A percentile compares a stretch with the other conserved stretches of the same genome.
Evolutionary conservation across 2,797 vertebrate species (phyloP).

Genomic region (Eulemur rubriventer): DNA sequence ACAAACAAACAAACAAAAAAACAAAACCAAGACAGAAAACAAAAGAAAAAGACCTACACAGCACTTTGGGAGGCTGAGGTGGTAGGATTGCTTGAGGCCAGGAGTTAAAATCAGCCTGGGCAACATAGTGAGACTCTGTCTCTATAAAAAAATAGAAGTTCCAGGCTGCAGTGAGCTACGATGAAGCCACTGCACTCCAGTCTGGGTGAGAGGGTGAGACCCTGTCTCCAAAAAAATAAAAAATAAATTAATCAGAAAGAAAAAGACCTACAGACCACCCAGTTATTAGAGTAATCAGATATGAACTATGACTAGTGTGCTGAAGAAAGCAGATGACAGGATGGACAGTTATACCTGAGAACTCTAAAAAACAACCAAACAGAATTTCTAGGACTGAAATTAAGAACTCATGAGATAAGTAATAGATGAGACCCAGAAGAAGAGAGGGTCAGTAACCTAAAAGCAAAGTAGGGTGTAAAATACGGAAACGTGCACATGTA

Average conservation of each 20-base stretch:
- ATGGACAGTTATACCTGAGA: neutral
- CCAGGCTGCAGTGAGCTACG: no score
- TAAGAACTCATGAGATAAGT: no score
- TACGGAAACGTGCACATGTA: neutral
- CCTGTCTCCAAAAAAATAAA: no score
- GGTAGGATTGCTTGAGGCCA: no score
- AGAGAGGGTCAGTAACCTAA: neutral
- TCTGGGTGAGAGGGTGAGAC: no score
- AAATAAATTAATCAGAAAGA: no score
- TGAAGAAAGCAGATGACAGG: neutral
- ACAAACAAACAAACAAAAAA: neutral
- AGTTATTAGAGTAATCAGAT: neutral
- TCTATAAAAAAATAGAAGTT: no score
- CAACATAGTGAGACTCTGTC: no score
- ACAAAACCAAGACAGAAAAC: neutral
- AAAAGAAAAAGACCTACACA: neutral
- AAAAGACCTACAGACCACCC: no score
- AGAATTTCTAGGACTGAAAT: neutral
- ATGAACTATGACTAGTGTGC: accelerated
- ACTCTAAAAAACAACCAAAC: neutral
- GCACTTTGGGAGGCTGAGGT: no score
- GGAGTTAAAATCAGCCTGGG: no score
- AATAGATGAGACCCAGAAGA: neutral
- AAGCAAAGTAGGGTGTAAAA: neutral
- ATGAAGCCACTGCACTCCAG: no score